Evolutionary conservation across 2,888 invertebrate species (phyloP), one percentile per base, ranked within the genome.

Genomic region (Orthosia gothica): DNA sequence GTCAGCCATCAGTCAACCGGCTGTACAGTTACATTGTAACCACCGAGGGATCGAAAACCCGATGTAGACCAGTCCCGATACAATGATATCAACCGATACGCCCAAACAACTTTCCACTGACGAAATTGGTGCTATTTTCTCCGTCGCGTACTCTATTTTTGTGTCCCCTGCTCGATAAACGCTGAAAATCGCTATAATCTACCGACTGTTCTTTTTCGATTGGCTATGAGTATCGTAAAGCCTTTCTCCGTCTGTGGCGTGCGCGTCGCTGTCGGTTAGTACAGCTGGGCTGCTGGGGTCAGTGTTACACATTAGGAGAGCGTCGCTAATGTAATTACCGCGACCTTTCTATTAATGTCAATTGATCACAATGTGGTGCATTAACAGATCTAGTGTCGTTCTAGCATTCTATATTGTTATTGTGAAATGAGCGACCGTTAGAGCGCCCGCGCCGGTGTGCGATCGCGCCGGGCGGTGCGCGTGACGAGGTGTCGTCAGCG

Each of bases 321-420:
- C 89, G 83, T 73, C 89, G 92, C 90, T 95, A 94, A 95, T 94
- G 90, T 90, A 93, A 95, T 94, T 94, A 95, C 81, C 77, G 87
- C 92, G 95, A 95, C 94, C 95, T 95, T 93, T 94, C 91, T 91
- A 95, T 94, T 94, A 92, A 90, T 92, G 93, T 94, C 94, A 95
- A 95, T 94, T 95, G 89, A 87, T 74, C 73, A 81, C 79, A 81
- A 62, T 76, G 76, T 66, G 79, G 68, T 74, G 74, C 72, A 74
- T 85, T 82, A 76, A 71, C 69, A 61, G 65, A 76, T 80, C 76
- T 64, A 54, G 68, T 74, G 69, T 61, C 68, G 74, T 80, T 83
- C 73, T 83, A 88, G 65, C 57, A 61, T 74, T 85, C 82, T 83
- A 81, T 87, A 50, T 63, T 54, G 72, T 84, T 81, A 88, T 91